Evolutionary conservation across 2,888 invertebrate species (phyloP).

Genomic region (Lasioglossum villosulum): DNA sequence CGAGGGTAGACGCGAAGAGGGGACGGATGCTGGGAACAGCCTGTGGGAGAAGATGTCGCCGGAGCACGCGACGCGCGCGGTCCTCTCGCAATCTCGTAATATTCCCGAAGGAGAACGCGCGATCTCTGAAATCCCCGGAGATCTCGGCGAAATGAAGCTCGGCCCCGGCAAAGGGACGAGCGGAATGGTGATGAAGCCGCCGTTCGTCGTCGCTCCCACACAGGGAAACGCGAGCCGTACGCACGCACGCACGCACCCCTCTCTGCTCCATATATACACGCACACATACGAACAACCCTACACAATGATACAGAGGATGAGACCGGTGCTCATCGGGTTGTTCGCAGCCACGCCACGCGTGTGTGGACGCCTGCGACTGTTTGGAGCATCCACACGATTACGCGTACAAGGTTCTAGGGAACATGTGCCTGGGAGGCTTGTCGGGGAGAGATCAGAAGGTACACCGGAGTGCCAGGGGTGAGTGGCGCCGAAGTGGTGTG

Average conservation of each 20-base stretch:
- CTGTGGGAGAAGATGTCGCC: slow-evolving; percentile 38
- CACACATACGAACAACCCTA: not conserved
- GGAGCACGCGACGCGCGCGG: slow-evolving; percentile 44
- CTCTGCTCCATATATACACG: too few species aligned
- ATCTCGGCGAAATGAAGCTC: slow-evolving; percentile 79
- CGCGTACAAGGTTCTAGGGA: slow-evolving; percentile 35
- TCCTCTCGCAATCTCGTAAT: slow-evolving; percentile 79
- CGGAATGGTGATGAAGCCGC: slow-evolving; percentile 60
- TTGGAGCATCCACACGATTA: slow-evolving; percentile 47
- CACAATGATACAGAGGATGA: not conserved
- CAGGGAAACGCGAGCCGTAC: not conserved
- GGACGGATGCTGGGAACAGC: slow-evolving; percentile 2
- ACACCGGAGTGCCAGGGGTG: slow-evolving; percentile 48
- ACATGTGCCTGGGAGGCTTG: slow-evolving; percentile 70
- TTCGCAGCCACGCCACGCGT: not conserved
- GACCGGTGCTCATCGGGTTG: not conserved
- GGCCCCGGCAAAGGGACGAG: slow-evolving; percentile 55
- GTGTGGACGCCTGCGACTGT: slow-evolving; percentile 24
- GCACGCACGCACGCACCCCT: not conserved
- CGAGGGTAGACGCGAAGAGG: not conserved
- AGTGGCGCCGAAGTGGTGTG: slow-evolving; percentile 57
- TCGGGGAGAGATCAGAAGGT: slow-evolving; percentile 62
- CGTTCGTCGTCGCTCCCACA: not conserved
- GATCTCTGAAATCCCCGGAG: slow-evolving; percentile 78
- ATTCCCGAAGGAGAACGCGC: slow-evolving; percentile 76